Base-by-base conservation (phyloP, 2,888 invertebrate species). In the Dysmachus trigonus region DNA sequence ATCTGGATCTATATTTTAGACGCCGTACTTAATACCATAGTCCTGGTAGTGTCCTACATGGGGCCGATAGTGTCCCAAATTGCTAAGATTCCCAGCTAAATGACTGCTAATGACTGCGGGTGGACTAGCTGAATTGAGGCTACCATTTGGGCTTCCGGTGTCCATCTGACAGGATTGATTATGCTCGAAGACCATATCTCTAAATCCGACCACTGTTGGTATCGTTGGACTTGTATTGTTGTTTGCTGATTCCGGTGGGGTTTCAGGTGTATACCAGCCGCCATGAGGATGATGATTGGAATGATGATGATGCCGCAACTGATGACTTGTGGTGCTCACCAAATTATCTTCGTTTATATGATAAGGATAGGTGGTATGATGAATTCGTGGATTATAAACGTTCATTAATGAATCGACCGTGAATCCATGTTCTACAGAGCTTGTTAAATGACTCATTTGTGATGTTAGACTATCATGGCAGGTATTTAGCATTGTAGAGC, bases 201-300 rank as follows among this genome's bases (percentile, higher is more conserved):
- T 91, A 88, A 92, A 92, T 5, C 92, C 90, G 7, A 88, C 72
- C 7, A 87, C 76, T 30, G 87, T 76, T 22, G 88, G 72, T 13
- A 89, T 86, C 18, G 89, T 88, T 27, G 89, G 89, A 86, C 89
- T 89, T 30, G 88, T 88, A 0, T 87, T 87, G 62, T 87, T 83
- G 41, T 88, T 88, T 1, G 74, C 76, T 6, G 86, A 85, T 74
- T 86, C 86, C 89, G 92, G 92, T 84, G 92, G 92, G 79, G 92
- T 92, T 88, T 92, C 92, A 15, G 92, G 92, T 13, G 92, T 91
- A 87, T 92, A 92, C 92, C 92, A 92, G 77, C 92, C 92, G 2
- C 92, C 92, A 87, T 92, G 92, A 22, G 91, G 88, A 91, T 89
- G 91, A 4, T 91, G 90, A 86, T 91, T 91, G 13, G 89, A 91